These are phyloP conservation scores for Daboia siamensis DNA, from an alignment of 2,113 vertebrate species.

Conservation along the genomic window DNA sequence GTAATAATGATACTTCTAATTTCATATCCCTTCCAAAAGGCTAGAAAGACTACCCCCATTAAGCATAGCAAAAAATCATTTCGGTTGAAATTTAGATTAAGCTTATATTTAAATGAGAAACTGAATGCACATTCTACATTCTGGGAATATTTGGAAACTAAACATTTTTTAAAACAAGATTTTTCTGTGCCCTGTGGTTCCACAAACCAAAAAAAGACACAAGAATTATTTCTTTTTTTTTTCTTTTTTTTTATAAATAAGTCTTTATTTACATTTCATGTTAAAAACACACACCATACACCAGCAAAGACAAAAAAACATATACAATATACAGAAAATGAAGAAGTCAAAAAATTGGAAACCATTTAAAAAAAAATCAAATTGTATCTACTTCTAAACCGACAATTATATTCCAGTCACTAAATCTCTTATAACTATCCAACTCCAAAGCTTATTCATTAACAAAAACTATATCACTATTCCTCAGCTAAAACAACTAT, in stretches of 20 bases:
- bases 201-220: not conserved
- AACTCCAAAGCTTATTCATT: too few species aligned
- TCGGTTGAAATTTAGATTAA: conserved; percentile 33
- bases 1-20: not conserved
- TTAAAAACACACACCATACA: too few species aligned
- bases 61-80: not conserved
- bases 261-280: too few species aligned
- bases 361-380: too few species aligned
- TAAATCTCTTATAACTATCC: too few species aligned
- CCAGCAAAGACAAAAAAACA: too few species aligned
- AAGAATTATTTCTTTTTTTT: not conserved
- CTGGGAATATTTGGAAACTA: conserved; percentile 11
- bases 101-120: conserved; percentile 15
- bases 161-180: not conserved
- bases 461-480: not conserved
- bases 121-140: conserved; percentile 7
- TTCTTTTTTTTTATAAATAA: too few species aligned
- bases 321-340: too few species aligned
- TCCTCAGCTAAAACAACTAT: not conserved
- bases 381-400: too few species aligned
- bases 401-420: too few species aligned
- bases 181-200: not conserved
- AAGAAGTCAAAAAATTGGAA: too few species aligned
- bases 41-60: not conserved
- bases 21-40: not conserved